phyloP scores from a whole-genome alignment of 2,888 invertebrate species.

The Drosophila formosana region DNA sequence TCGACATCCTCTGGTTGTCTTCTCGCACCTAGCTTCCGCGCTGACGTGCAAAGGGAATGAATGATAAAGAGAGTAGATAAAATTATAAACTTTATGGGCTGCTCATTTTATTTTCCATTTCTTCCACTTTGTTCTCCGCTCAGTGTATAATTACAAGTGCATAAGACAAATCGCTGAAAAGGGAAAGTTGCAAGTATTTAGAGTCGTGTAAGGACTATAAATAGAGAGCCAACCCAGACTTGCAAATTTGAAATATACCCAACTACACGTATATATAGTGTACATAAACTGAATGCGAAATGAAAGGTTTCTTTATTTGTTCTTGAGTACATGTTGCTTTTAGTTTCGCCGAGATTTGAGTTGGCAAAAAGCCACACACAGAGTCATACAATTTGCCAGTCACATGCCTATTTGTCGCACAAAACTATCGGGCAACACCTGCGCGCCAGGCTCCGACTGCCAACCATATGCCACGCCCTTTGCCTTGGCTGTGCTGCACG shows the following conservation, averaged over 20 bases:
- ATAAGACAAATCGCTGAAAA: conserved; percentile 4
- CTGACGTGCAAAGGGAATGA: conserved; percentile 29
- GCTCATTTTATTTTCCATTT: conserved; percentile 12
- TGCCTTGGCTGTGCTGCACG: conserved; percentile 4
- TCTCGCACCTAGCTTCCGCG: conserved; percentile 10
- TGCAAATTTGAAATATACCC: background rate
- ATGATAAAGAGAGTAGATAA: conserved; percentile 29
- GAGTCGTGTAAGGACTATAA: background rate
- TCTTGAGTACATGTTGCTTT: background rate
- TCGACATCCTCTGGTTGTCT: background rate
- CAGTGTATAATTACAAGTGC: conserved; percentile 9
- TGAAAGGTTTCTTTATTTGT: background rate
- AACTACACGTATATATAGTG: background rate
- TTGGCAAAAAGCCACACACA: conserved; percentile 14
- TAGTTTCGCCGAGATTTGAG: conserved; percentile 8
- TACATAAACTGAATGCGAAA: background rate
- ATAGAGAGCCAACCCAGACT: background rate
- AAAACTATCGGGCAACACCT: conserved; percentile 19
- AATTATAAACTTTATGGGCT: conserved; percentile 27
- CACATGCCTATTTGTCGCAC: conserved; percentile 19
- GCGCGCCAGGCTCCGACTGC: background rate
- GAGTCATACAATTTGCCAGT: conserved; percentile 9
- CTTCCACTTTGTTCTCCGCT: background rate
- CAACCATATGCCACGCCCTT: conserved; percentile 26
- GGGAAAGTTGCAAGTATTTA: conserved; percentile 16